Evolutionary conservation across 1,140 invertebrate species (phyloP).

Genomic region (Galendromus occidentalis): DNA sequence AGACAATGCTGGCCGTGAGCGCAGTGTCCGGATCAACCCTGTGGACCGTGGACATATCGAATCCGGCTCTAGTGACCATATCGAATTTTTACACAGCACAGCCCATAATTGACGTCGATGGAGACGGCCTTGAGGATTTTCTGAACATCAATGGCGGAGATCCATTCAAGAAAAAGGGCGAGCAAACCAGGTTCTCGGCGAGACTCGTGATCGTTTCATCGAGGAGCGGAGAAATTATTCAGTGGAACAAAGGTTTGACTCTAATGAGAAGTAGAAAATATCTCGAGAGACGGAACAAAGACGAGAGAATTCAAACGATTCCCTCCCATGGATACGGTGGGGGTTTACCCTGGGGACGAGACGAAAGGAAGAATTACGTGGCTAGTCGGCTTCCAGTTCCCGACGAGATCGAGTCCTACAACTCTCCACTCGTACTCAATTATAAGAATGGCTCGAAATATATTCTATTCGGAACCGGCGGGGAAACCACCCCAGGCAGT

Average conservation of each 20-base stretch:
- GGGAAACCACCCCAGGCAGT: slow-evolving; percentile 46
- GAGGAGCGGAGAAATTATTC: neutral
- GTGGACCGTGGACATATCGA: slow-evolving; percentile 38
- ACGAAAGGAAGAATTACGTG: too few relatives aligned
- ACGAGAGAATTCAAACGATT: too few relatives aligned
- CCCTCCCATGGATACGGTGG: too few relatives aligned
- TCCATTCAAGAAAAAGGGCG: slow-evolving; percentile 31
- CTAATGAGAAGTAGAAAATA: too few relatives aligned
- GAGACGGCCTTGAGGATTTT: slow-evolving; percentile 47
- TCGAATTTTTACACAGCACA: slow-evolving; percentile 41
- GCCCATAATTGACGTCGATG: slow-evolving; percentile 46
- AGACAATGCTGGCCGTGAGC: slow-evolving; percentile 46
- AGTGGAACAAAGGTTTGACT: neutral
- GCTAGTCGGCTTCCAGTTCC: slow-evolving; percentile 33
- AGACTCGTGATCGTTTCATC: neutral
- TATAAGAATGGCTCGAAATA: slow-evolving; percentile 36
- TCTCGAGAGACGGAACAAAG: too few relatives aligned
- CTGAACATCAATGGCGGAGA: slow-evolving; percentile 45
- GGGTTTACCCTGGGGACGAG: too few relatives aligned
- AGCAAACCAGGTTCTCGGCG: neutral
- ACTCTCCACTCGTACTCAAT: slow-evolving; percentile 43
- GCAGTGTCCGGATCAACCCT: slow-evolving; percentile 42
- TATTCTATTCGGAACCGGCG: slow-evolving; percentile 49
- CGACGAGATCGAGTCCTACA: slow-evolving; percentile 43
- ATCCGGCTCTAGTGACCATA: slow-evolving; percentile 18